Conservation (phyloP, 2,797 vertebrate genomes). For the Platyrinchus mystaceus region DNA sequence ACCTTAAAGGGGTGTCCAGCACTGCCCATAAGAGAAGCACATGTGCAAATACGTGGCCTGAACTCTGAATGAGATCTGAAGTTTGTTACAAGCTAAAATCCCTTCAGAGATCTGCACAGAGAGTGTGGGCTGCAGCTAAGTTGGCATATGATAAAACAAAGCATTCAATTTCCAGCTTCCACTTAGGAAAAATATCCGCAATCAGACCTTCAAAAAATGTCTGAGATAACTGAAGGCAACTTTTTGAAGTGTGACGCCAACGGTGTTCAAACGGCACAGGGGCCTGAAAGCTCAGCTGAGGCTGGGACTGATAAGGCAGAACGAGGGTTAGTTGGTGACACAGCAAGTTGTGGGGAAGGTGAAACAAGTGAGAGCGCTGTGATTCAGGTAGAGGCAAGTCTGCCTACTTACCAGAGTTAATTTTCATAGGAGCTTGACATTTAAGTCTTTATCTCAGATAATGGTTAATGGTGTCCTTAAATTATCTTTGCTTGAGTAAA, state of each 20-base stretch:
- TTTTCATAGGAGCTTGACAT: not conserved
- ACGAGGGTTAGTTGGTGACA: not conserved
- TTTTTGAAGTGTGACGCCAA: not conserved
- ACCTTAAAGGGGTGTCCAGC: not conserved
- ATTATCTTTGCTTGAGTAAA: not conserved
- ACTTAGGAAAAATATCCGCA: constrained; percentile 4
- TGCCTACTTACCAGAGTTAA: not conserved
- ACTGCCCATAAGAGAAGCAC: not conserved
- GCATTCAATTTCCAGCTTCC: not conserved
- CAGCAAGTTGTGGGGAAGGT: not conserved
- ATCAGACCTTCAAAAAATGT: not conserved
- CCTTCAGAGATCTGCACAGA: not conserved
- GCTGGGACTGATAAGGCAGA: not conserved
- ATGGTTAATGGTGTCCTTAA: not conserved
- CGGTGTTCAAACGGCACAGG: not conserved
- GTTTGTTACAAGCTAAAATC: not conserved
- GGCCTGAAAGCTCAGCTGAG: constrained; percentile 1
- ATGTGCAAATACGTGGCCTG: not conserved
- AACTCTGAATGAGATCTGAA: not conserved
- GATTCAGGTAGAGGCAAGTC: not conserved
- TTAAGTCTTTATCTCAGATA: not conserved
- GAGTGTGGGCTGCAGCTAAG: not conserved
- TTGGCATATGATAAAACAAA: not conserved
- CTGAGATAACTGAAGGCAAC: constrained; percentile 45
- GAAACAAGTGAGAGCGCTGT: not conserved